These are phyloP conservation scores for Ophion costatus DNA, from an alignment of 2,888 invertebrate species.

Conservation along the genomic window DNA sequence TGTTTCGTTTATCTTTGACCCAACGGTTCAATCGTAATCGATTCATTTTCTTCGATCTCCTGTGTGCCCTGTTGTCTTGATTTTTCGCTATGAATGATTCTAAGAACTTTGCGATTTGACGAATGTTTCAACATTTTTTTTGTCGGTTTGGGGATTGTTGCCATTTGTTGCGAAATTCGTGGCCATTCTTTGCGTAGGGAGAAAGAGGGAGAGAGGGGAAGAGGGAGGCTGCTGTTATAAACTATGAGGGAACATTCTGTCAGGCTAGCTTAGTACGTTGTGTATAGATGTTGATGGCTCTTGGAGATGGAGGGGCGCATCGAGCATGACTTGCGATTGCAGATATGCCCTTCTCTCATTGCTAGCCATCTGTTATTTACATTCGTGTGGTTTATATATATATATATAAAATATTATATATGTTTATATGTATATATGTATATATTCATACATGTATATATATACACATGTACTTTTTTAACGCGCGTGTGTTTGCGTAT, in stretches of 20 bases:
- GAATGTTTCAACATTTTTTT: neutral
- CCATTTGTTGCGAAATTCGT: neutral
- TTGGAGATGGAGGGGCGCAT: neutral
- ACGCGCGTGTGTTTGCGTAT: neutral
- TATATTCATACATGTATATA: too few relatives aligned
- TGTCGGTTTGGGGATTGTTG: neutral
- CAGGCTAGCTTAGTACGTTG: neutral
- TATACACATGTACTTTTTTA: neutral
- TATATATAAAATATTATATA: neutral
- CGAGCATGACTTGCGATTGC: neutral
- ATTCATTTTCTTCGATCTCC: neutral
- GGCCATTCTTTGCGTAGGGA: neutral
- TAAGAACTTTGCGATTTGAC: too few relatives aligned
- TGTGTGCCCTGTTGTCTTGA: neutral
- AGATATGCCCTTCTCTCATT: constrained; percentile 10
- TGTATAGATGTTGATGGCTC: constrained; percentile 1
- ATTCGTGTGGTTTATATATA: neutral
- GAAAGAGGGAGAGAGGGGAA: constrained; percentile 12
- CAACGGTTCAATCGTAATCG: neutral
- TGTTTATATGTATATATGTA: neutral
- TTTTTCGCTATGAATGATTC: neutral
- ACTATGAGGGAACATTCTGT: neutral
- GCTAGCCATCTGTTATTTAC: constrained; percentile 9
- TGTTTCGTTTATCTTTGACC: neutral
- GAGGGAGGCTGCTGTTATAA: constrained; percentile 7